Evolutionary conservation across 1,140 invertebrate species (phyloP).

Genomic region (Arctopsyche grandis): DNA sequence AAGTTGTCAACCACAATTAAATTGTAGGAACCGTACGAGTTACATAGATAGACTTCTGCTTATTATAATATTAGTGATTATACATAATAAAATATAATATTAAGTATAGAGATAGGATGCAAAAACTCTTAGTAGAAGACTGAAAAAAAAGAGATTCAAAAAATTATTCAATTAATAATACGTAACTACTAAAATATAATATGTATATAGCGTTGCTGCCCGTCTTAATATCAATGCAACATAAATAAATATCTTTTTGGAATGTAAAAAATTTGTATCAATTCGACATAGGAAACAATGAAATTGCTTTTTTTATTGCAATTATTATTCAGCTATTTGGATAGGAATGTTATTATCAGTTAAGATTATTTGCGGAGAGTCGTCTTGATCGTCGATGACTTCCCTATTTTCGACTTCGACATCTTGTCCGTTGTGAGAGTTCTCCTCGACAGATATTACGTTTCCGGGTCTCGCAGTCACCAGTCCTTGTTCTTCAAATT

Average conservation of each 20-base stretch:
- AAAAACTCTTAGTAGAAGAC: not conserved
- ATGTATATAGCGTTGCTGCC: constrained; percentile 1
- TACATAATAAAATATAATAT: not conserved
- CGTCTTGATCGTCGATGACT: constrained; percentile 44
- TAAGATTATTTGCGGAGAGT: constrained; percentile 18
- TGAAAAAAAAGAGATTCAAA: not conserved
- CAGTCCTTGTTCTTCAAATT: not conserved
- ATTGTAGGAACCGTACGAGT: too few species aligned
- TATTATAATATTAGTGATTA: not conserved
- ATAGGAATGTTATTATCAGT: constrained; percentile 48
- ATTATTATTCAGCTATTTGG: constrained; percentile 45
- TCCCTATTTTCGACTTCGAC: constrained; percentile 50
- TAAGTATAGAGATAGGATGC: not conserved
- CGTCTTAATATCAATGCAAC: constrained; percentile 13
- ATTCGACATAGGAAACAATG: not conserved
- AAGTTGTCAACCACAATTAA: too few species aligned
- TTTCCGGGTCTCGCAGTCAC: constrained; percentile 31
- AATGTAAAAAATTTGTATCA: not conserved
- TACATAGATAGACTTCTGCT: too few species aligned
- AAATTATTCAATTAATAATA: not conserved
- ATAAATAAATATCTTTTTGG: constrained; percentile 18
- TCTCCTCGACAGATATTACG: constrained; percentile 5
- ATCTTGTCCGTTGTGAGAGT: constrained; percentile 13
- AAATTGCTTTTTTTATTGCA: not conserved
- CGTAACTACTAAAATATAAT: not conserved